A percentile compares a stretch with the other conserved stretches of the same genome.
These are phyloP conservation scores for Caligus rogercresseyi DNA, from an alignment of 1,140 invertebrate species.

Conservation along the genomic window DNA sequence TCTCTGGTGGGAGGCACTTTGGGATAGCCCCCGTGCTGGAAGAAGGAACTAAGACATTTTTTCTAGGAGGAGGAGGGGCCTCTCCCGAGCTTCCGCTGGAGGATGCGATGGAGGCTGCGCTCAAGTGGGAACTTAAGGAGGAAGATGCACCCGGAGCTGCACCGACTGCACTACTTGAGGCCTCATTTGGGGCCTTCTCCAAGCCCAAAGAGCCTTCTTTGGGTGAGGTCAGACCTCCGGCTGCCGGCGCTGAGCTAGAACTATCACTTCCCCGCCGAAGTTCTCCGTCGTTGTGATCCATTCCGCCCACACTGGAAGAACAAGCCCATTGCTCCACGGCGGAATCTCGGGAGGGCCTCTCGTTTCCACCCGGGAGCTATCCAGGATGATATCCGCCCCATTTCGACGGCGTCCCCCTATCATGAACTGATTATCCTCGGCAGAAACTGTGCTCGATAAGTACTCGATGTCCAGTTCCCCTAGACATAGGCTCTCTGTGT, in stretches of 20 bases:
- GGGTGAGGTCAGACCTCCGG: background rate
- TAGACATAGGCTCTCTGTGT: conserved; percentile 60
- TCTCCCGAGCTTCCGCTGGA: conserved; percentile 5
- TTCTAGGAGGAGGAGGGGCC: conserved; percentile 38
- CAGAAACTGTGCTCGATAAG: conserved; percentile 50
- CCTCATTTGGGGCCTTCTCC: background rate
- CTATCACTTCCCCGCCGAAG: conserved; percentile 10
- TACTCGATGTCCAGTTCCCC: conserved; percentile 72
- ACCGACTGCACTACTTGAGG: background rate
- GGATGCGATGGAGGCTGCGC: conserved; percentile 4
- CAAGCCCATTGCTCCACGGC: conserved; percentile 20
- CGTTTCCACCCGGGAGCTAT: too few species aligned
- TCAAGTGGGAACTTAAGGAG: conserved; percentile 7
- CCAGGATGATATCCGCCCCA: background rate
- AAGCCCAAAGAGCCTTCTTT: background rate
- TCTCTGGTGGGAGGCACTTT: conserved; percentile 79
- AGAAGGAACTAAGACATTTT: conserved; percentile 17
- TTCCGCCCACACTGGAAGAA: background rate
- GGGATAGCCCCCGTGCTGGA: conserved; percentile 54
- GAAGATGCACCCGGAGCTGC: background rate
- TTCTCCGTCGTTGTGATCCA: background rate
- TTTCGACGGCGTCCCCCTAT: background rate
- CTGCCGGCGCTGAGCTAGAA: background rate
- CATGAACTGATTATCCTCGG: conserved; percentile 41
- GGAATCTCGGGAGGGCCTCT: conserved; percentile 1